These are phyloP conservation scores for Cremastinae sp. DNA, from an alignment of 2,888 invertebrate genomes.

Conservation along the genomic window DNA sequence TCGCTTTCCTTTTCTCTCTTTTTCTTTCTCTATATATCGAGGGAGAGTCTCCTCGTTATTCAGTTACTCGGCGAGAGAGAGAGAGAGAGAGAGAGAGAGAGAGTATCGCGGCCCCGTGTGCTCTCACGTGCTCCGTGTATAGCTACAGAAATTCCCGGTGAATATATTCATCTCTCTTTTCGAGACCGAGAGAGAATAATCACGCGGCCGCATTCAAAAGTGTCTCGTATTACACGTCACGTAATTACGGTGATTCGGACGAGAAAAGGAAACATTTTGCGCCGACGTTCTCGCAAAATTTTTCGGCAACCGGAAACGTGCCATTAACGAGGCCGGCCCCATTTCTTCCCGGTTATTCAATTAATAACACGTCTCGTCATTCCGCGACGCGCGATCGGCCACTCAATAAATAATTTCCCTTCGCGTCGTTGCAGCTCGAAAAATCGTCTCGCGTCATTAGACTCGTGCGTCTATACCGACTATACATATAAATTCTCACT, in stretches of 20 bases:
- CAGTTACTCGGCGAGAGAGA: neutral
- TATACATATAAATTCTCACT: conserved; percentile 3
- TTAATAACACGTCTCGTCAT: no score
- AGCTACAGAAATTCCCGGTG: conserved; percentile 11
- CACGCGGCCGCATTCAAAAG: neutral
- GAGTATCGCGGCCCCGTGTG: conserved; percentile 1
- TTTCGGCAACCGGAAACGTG: no score
- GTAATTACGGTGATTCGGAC: conserved; percentile 17
- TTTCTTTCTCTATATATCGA: conserved; percentile 2
- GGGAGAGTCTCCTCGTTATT: neutral
- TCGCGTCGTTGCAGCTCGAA: neutral
- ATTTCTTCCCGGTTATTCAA: no score
- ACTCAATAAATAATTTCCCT: conserved; percentile 23
- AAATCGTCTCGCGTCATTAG: conserved; percentile 52
- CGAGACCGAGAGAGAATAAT: neutral
- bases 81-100: no score
- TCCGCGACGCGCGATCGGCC: neutral
- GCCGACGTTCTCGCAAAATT: no score
- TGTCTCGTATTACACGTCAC: conserved; percentile 13
- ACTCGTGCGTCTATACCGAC: conserved; percentile 29
- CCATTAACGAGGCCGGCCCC: no score
- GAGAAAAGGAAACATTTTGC: neutral
- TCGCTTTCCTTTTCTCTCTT: conserved; percentile 14
- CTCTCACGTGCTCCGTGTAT: conserved; percentile 8
- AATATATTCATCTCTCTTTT: conserved; percentile 3